phyloP scores from a whole-genome alignment of 92 coral and sea anemone genomes.

The Epizoanthus scotinus region DNA sequence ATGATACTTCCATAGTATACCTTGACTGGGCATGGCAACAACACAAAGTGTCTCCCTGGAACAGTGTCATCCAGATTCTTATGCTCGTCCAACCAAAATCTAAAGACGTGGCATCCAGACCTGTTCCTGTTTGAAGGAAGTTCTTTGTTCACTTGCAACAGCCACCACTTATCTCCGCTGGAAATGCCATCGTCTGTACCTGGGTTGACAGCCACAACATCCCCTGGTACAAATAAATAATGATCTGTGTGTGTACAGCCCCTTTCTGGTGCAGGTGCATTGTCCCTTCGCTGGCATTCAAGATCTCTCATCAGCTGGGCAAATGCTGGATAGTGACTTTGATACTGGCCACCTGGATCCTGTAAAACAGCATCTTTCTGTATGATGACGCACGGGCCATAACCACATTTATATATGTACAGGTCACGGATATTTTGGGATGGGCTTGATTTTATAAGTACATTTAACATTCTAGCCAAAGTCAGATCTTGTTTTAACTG shows the following conservation, averaged over 20 bases:
- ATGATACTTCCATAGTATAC: slow-evolving; percentile 63
- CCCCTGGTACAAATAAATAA: slow-evolving; percentile 61
- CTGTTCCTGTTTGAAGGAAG: slow-evolving; percentile 30
- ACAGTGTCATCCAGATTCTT: background rate
- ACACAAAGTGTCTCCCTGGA: slow-evolving; percentile 29
- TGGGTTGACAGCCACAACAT: slow-evolving; percentile 64
- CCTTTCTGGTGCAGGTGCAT: slow-evolving; percentile 15
- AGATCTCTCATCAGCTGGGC: slow-evolving; percentile 47
- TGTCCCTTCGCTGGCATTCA: slow-evolving; percentile 43
- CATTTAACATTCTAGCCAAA: slow-evolving; percentile 63
- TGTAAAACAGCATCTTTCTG: slow-evolving; percentile 60
- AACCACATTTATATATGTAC: slow-evolving; percentile 69
- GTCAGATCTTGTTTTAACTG: slow-evolving; percentile 44
- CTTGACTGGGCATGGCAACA: slow-evolving; percentile 45
- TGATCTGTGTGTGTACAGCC: slow-evolving; percentile 41
- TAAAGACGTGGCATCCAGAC: slow-evolving; percentile 65
- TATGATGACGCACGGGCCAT: slow-evolving; percentile 59
- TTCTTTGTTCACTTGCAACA: slow-evolving; percentile 60
- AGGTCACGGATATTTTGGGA: slow-evolving; percentile 61
- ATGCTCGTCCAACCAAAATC: slow-evolving; percentile 65
- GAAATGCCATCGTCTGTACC: slow-evolving; percentile 61
- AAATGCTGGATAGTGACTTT: slow-evolving; percentile 55
- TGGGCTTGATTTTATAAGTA: slow-evolving; percentile 53
- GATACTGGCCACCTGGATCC: background rate
- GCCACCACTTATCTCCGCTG: slow-evolving; percentile 71